Conservation (phyloP, 2,113 vertebrate species). For the Ptilonorhynchus violaceus region DNA sequence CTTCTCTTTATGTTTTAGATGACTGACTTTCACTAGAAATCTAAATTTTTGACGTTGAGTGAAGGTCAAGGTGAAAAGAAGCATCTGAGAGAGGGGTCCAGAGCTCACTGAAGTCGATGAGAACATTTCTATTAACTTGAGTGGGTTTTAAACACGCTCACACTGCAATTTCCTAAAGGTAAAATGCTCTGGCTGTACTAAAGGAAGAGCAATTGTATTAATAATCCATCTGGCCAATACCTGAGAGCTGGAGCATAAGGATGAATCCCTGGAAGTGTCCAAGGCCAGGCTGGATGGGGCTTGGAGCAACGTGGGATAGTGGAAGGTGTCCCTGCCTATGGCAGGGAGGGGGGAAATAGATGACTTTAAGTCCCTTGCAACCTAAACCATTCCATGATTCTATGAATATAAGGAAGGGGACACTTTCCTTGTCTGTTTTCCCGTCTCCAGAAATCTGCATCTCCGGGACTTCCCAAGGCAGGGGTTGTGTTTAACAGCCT, state of each 20-base stretch:
- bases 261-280: neutral
- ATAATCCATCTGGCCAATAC: neutral
- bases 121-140: slow-evolving; percentile 15
- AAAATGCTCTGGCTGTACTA: neutral
- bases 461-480: neutral
- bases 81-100: neutral
- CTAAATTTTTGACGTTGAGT: neutral
- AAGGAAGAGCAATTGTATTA: neutral
- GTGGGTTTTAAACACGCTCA: neutral
- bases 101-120: neutral
- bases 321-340: neutral
- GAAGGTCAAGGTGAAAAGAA: slow-evolving; percentile 39
- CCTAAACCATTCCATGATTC: neutral
- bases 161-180: neutral
- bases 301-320: neutral
- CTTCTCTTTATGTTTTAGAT: neutral
- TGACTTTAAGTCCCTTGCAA: neutral
- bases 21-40: neutral
- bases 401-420: fast-evolving
- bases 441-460: neutral
- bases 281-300: neutral
- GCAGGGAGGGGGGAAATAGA: fast-evolving
- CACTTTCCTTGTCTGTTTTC: neutral
- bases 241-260: neutral
- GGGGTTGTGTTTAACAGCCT: slow-evolving; percentile 1